phyloP scores from a whole-genome alignment of 2,113 vertebrate genomes.

The Engraulis encrasicolus region DNA sequence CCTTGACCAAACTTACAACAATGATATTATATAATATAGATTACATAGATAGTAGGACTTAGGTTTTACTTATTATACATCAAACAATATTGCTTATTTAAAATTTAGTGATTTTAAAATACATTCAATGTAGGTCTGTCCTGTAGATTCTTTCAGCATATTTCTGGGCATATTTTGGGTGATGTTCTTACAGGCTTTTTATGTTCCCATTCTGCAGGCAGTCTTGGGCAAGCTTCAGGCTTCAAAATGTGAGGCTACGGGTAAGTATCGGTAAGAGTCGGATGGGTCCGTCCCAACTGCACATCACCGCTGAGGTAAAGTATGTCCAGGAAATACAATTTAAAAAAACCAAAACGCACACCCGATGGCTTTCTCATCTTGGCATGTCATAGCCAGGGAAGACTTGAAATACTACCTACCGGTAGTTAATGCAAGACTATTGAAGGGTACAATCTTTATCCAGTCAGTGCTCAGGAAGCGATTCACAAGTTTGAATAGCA shows the following conservation, averaged over 20 bases:
- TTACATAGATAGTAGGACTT: neutral
- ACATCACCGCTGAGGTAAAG: neutral
- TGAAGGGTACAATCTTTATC: too few species aligned
- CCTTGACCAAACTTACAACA: neutral
- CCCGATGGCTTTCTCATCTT: too few species aligned
- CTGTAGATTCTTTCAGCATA: neutral
- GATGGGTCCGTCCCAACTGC: neutral
- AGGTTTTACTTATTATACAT: neutral
- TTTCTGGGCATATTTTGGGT: neutral
- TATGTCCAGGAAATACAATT: neutral
- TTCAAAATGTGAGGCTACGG: neutral
- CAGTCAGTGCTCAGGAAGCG: too few species aligned
- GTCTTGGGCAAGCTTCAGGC: neutral
- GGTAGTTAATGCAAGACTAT: too few species aligned
- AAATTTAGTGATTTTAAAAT: conserved; percentile 9
- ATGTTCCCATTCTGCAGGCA: neutral
- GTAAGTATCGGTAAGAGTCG: neutral
- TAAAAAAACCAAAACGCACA: neutral
- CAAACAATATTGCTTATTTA: conserved; percentile 14
- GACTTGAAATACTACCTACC: too few species aligned
- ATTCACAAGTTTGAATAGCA: too few species aligned
- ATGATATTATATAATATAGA: neutral
- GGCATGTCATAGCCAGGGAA: too few species aligned
- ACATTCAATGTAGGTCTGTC: neutral
- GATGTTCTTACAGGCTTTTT: neutral